These are phyloP conservation scores for Xerus inauris DNA, from an alignment of 2,113 vertebrate genomes.

Conservation along the genomic window DNA sequence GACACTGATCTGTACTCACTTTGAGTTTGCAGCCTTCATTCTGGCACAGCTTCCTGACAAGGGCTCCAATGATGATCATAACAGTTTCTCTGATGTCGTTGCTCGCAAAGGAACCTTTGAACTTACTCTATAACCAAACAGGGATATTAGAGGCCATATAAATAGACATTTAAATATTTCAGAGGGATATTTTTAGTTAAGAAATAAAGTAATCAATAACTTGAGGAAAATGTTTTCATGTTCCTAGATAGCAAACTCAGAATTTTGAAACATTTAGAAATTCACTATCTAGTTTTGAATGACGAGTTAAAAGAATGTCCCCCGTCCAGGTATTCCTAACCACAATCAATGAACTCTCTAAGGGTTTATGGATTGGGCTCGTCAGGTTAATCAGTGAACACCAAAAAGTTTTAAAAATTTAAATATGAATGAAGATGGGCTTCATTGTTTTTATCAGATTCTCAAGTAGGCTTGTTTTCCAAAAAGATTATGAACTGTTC, in stretches of 20 bases:
- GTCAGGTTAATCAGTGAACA: not conserved
- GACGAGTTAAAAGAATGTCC: not conserved
- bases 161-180: constrained; percentile 1
- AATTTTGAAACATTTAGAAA: constrained; percentile 25
- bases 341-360: not conserved
- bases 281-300: not conserved
- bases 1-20: constrained; percentile 85
- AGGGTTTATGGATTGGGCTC: not conserved
- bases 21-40: constrained; percentile 92
- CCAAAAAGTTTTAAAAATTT: not conserved
- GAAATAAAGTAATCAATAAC: not conserved
- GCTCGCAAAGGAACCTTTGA: constrained; percentile 90
- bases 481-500: not conserved
- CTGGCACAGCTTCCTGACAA: constrained; percentile 94
- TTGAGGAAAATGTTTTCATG: not conserved
- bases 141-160: not conserved
- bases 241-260: not conserved
- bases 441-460: not conserved
- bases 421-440: not conserved
- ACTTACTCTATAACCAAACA: constrained; percentile 88
- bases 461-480: not conserved
- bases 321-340: not conserved
- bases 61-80: constrained; percentile 94
- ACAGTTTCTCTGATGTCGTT: constrained; percentile 94
- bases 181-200: not conserved